Base-by-base conservation (phyloP, 2,113 vertebrate species). In the Macaca nemestrina region DNA sequence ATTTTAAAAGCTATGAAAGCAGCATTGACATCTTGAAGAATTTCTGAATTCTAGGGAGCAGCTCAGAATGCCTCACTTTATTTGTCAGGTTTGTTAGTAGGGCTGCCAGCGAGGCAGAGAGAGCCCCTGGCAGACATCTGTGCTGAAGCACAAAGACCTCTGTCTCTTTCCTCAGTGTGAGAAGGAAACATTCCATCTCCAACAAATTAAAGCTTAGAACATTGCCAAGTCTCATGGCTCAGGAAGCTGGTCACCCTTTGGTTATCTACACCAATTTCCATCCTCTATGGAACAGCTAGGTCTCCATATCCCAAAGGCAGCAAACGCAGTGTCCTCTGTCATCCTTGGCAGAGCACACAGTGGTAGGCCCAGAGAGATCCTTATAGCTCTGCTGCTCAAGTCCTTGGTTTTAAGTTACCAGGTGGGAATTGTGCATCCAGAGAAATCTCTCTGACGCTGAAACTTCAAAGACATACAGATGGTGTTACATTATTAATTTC, bases 291-390 rank as follows among this genome's bases (percentile, higher is more conserved):
- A 45, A 64, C 90, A 93, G 72, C 40, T 38, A 57, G 9, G 14
- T 10, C 35, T 43, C 8, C 16, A 0, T 40, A 17, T 18, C 30
- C 30, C 40, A 72, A 59, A 27, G 64, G 35, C 25, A 22, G 5
- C 32, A 8, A 59, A 32, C 0, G 8, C 68, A 89, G 16, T 17
- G 5, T 22, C 3, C 2, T 16, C 13, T n/a, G 4, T 30, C 22
- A 64, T 67, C 32, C 57, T 6, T 20, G 30, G 12, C 32, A 7
- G 1, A 1, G 50, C 0, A 0, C 0, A 0, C 1, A 43, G 12
- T 17, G 27, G 18, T 50, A 57, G 16, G 52, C 43, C 10, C 13
- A 6, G 7, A 35, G 14, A 59, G 59, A 11, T 11, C 10, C 43
- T 9, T 64, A 80, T 25, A 67, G 6, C 22, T 85, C n/a, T 45